phyloP scores from a whole-genome alignment of 2,888 invertebrate species.

The Mythimna loreyi region DNA sequence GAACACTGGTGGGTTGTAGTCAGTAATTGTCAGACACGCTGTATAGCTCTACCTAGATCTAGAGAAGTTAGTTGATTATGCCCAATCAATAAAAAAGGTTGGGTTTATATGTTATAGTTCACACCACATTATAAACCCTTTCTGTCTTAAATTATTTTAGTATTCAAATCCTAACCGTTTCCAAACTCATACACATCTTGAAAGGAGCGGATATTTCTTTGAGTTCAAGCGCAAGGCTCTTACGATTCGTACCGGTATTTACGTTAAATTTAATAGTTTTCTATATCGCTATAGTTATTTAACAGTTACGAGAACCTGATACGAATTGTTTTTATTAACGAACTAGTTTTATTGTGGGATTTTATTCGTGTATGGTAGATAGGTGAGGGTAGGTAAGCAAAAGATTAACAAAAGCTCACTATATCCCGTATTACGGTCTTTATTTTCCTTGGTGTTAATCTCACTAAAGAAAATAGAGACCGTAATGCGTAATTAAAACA shows the following conservation, averaged over 20 bases:
- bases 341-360: conserved; percentile 16
- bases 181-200: background rate
- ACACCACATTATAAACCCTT: too few species aligned
- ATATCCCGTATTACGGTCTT: conserved; percentile 1
- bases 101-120: background rate
- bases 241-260: conserved; percentile 37
- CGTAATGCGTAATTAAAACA: conserved; percentile 19
- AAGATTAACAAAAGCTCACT: conserved; percentile 24
- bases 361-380: background rate
- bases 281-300: conserved; percentile 27
- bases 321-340: conserved; percentile 20
- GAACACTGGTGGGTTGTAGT: too few species aligned
- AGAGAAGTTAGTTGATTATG: too few species aligned
- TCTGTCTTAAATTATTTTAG: background rate
- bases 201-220: conserved; percentile 19
- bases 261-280: conserved; percentile 45
- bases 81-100: background rate
- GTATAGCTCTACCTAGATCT: too few species aligned
- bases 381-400: background rate
- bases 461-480: too few species aligned
- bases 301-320: conserved; percentile 23
- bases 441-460: background rate
- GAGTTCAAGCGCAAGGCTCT: conserved; percentile 29
- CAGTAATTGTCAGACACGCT: too few species aligned
- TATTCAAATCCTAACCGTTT: conserved; percentile 14